Percentiles rank a stretch among this genome's conserved stretches.
phyloP scores from a whole-genome alignment of 2,888 invertebrate species.

The Zaprionus obscuricornis region DNA sequence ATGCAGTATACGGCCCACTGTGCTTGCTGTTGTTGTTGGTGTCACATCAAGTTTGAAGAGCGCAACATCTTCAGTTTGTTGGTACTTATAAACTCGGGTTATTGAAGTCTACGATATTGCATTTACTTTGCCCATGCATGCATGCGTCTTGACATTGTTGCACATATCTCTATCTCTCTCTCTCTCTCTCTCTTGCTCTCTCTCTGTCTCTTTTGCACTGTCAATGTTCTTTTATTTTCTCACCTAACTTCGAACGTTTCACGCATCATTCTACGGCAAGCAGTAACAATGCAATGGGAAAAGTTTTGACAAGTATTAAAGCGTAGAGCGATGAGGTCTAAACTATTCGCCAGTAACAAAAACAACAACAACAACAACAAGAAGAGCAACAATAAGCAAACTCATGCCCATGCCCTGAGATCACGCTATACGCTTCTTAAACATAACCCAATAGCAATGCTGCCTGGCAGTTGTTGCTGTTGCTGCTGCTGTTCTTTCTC shows the following conservation, averaged over 20 bases:
- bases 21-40: constrained; percentile 10
- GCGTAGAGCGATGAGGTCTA: too few species aligned
- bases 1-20: too few species aligned
- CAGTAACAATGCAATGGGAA: constrained; percentile 45
- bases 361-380: constrained; percentile 12
- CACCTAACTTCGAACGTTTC: constrained; percentile 66
- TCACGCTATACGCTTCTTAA: background rate
- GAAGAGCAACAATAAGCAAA: constrained; percentile 34
- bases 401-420: background rate
- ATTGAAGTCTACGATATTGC: constrained; percentile 75
- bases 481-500: constrained; percentile 20
- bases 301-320: constrained; percentile 43
- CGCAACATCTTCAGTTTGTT: constrained; percentile 44
- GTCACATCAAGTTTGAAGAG: constrained; percentile 2
- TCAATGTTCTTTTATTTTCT: constrained; percentile 53
- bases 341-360: constrained; percentile 12
- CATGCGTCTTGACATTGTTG: constrained; percentile 10
- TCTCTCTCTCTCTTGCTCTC: background rate
- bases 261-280: constrained; percentile 67
- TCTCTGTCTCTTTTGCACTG: background rate
- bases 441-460: constrained; percentile 16
- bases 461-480: constrained; percentile 16
- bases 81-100: constrained; percentile 69
- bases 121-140: constrained; percentile 60
- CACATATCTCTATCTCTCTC: background rate